Evolutionary conservation across 2,113 vertebrate genomes (phyloP).

Genomic region (Stomatorhinus ivindoensis): DNA sequence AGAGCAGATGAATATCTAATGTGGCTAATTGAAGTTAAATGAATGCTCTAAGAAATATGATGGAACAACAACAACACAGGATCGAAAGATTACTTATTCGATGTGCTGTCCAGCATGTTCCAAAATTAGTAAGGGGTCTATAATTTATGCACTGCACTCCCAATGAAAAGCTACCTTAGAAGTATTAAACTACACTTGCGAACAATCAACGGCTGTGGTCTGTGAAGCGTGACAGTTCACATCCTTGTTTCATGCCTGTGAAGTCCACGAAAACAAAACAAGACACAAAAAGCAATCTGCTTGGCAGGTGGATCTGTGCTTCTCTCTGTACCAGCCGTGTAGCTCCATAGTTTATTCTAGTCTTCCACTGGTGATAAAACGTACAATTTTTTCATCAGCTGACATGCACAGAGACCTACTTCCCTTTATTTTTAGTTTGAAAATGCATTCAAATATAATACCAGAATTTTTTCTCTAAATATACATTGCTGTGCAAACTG

Average conservation of each 20-base stretch:
- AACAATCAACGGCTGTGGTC: conserved; percentile 39
- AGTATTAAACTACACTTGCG: conserved; percentile 23
- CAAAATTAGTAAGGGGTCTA: background rate
- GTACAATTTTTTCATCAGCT: conserved; percentile 9
- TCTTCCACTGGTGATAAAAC: conserved; percentile 18
- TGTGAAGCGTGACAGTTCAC: conserved; percentile 46
- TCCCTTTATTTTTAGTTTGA: background rate
- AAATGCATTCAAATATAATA: background rate
- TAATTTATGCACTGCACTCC: background rate
- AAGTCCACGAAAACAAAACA: conserved; percentile 53
- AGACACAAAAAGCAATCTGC: conserved; percentile 27
- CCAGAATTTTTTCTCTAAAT: background rate
- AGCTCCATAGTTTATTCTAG: conserved; percentile 34
- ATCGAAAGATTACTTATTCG: conserved; percentile 16
- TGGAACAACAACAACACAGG: conserved; percentile 41
- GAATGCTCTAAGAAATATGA: conserved; percentile 10
- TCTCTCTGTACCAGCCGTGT: conserved; percentile 37
- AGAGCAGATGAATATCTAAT: conserved; percentile 14
- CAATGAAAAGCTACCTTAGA: background rate
- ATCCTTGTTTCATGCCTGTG: conserved; percentile 33
- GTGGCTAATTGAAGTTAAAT: conserved; percentile 18
- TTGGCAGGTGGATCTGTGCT: conserved; percentile 43
- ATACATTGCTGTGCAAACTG: background rate
- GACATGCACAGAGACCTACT: background rate
- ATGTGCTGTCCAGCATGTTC: background rate